Evolutionary conservation across 2,113 vertebrate species (phyloP), one percentile per base, ranked within the genome.

Genomic region (Carassius auratus): DNA sequence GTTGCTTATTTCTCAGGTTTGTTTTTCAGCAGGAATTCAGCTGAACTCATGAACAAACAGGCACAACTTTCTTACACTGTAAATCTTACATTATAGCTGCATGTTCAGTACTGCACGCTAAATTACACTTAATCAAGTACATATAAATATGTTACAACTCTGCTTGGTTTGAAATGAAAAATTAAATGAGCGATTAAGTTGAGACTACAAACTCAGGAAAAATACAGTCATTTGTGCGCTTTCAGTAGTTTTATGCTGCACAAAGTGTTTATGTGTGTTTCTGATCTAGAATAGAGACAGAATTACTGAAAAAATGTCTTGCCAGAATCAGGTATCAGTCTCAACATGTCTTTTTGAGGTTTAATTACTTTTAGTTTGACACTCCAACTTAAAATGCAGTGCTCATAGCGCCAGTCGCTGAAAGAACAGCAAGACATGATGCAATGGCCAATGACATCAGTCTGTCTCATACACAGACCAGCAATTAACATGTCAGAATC

Each of bases 51-150:
- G 45, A 81, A 69, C 5, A 66, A 81, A 52, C 8, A 33, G 5
- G 9, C 23, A 68, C 61, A 66, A 7, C 45, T 55, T 33, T 52
- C 80, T 52, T 81, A 33, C 5, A 33, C 23, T 36, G 4, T 69
- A 69, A 82, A 82, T 82, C 45, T 69, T 59, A 59, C 7, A n/a
- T 59, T n/a, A n/a, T 59, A n/a, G 23, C 8, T 64, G 36, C 45
- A 69, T 19, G 21, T 69, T 19, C 15, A 52, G 50, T 52, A 68
- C 26, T 52, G 8, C 14, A 10, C 23, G 52, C 42, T 66, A 21
- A 68, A 68, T 55, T 33, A 5, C 26, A 30, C 50, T n/a, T 76
- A 55, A 64, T 71, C 19, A 42, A 71, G 36, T 57, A 77, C 57
- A 79, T 59, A 62, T 59, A 62, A 61, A 38, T 45, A 80, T 30